Evolutionary conservation across 2,888 invertebrate genomes (phyloP).

Genomic region (Netelia virgata): DNA sequence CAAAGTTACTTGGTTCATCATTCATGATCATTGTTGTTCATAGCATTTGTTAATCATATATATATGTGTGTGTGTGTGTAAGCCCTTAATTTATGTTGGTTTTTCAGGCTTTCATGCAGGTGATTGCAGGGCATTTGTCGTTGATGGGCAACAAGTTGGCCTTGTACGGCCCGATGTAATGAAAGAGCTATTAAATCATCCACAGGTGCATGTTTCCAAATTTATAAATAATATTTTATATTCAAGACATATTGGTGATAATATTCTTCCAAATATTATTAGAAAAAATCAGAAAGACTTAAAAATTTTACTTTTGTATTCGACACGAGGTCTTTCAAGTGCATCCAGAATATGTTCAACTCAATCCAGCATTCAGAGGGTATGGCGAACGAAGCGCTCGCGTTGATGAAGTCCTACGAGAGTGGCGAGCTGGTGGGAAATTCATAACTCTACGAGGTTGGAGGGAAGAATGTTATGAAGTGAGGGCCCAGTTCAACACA

Average conservation of each 20-base stretch:
- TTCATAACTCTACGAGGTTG: conserved; percentile 95
- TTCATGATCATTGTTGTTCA: too few species aligned
- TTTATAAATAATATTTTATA: neutral
- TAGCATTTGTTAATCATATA: too few species aligned
- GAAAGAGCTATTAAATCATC: conserved; percentile 92
- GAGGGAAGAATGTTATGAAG: conserved; percentile 98
- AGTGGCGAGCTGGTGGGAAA: conserved; percentile 90
- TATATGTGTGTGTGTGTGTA: neutral
- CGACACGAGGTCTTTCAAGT: conserved; percentile 91
- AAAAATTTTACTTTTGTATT: conserved; percentile 58
- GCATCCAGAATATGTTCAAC: conserved; percentile 90
- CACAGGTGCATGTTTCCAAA: conserved; percentile 88
- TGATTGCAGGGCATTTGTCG: conserved; percentile 94
- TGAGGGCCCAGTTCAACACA: conserved; percentile 91
- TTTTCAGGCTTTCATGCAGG: conserved; percentile 90
- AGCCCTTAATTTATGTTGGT: neutral
- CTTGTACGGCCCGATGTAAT: conserved; percentile 94
- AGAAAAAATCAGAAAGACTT: neutral
- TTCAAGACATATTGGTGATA: neutral
- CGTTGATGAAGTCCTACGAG: conserved; percentile 92
- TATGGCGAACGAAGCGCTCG: conserved; percentile 92
- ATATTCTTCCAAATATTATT: neutral
- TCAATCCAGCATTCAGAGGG: conserved; percentile 95
- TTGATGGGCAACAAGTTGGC: conserved; percentile 96
- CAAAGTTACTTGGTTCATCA: neutral